Evolutionary conservation across 2,113 vertebrate genomes (phyloP).

Genomic region (Coptodon bakossiorum): DNA sequence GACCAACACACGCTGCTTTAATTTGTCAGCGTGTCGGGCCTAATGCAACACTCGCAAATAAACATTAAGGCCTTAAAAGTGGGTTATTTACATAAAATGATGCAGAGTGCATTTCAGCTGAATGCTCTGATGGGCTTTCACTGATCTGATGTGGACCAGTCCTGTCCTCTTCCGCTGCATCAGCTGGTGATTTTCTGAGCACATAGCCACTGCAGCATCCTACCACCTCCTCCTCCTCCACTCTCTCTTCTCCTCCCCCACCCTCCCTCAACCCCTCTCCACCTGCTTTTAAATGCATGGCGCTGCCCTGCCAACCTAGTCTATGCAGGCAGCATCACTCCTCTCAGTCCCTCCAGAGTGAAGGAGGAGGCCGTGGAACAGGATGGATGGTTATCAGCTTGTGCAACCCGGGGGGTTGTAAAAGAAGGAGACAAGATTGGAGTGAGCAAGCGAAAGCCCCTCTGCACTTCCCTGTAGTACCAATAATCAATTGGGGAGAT

Average conservation of each 20-base stretch:
- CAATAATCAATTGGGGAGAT: conserved; percentile 42
- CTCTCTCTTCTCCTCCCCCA: conserved; percentile 53
- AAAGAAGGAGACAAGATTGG: conserved; percentile 21
- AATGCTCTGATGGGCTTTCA: conserved; percentile 34
- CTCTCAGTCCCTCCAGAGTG: conserved; percentile 29
- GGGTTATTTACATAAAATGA: background rate
- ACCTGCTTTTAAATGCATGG: conserved; percentile 76
- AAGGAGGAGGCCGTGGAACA: conserved; percentile 13
- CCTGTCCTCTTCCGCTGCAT: conserved; percentile 73
- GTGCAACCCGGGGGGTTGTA: background rate
- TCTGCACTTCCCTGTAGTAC: conserved; percentile 7
- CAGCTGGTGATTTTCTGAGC: conserved; percentile 78
- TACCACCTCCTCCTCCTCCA: conserved; percentile 52
- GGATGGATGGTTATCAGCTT: conserved; percentile 29
- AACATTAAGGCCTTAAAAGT: background rate
- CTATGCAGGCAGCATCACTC: conserved; percentile 53
- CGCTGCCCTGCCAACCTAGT: conserved; percentile 46
- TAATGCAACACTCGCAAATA: background rate
- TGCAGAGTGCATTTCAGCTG: conserved; percentile 7
- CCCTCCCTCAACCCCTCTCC: conserved; percentile 49
- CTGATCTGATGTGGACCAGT: conserved; percentile 39
- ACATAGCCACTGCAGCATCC: conserved; percentile 81
- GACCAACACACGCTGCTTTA: conserved; percentile 29
- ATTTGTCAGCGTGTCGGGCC: conserved; percentile 21
- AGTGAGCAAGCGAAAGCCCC: conserved; percentile 22